phyloP scores from a whole-genome alignment of 2,888 invertebrate genomes.

The Calameuta pallipes region DNA sequence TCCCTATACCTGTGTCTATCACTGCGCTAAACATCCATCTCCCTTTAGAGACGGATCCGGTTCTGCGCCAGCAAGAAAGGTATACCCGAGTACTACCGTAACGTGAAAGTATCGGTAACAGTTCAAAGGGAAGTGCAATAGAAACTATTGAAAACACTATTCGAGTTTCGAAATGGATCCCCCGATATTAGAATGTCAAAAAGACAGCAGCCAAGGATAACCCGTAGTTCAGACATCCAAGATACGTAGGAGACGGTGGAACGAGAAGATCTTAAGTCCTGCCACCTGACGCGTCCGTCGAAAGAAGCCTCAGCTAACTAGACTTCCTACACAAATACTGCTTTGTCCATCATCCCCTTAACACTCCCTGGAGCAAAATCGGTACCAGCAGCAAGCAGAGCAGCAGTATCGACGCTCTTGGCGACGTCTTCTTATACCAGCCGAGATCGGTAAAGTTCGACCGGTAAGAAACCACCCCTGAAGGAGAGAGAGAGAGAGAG shows the following conservation, averaged over 20 bases:
- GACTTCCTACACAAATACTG: neutral
- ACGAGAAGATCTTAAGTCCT: neutral
- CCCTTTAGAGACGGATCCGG: neutral
- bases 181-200: neutral
- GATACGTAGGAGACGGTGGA: neutral
- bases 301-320: neutral
- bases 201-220: neutral
- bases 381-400: neutral
- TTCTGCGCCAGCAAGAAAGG: no score
- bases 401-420: neutral
- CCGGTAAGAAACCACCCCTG: neutral
- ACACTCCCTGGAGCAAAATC: neutral
- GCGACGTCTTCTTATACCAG: neutral
- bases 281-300: neutral
- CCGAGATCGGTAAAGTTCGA: neutral
- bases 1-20: neutral
- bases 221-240: neutral
- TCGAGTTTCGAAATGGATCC: neutral
- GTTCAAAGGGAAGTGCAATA: neutral
- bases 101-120: neutral
- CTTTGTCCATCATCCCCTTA: neutral
- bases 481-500: no score
- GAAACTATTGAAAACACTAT: neutral
- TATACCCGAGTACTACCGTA: neutral
- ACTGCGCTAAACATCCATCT: neutral